A percentile compares a stretch with the other conserved stretches of the same genome.
Evolutionary conservation across 2,113 vertebrate species (phyloP).

Genomic region (Calidris pygmaea): DNA sequence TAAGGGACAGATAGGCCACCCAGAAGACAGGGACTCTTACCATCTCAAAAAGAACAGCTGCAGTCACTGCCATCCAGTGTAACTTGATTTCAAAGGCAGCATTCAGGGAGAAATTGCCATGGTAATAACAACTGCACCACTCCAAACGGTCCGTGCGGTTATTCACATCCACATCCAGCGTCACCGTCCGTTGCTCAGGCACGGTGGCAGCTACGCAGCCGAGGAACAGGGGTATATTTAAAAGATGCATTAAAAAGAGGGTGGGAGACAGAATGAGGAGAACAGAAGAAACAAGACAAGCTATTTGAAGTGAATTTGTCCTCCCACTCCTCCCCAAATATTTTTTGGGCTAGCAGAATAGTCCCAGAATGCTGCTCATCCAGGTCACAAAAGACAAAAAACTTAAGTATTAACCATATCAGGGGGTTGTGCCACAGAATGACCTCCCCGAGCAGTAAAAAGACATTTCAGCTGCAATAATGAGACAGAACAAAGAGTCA

Average conservation of each 20-base stretch:
- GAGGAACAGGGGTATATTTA: background rate
- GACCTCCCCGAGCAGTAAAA: background rate
- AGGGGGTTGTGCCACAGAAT: background rate
- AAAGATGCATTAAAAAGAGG: background rate
- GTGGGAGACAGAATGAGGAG: background rate
- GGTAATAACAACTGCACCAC: slow-evolving; percentile 98
- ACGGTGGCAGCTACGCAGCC: slow-evolving; percentile 85
- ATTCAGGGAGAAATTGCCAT: slow-evolving; percentile 91
- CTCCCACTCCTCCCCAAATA: background rate
- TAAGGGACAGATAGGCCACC: background rate
- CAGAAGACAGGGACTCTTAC: slow-evolving; percentile 68
- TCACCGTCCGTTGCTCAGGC: slow-evolving; percentile 94
- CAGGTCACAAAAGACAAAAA: background rate
- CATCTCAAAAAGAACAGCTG: slow-evolving; percentile 97
- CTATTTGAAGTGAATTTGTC: background rate
- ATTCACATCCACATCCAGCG: slow-evolving; percentile 93
- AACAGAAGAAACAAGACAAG: background rate
- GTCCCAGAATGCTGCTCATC: background rate
- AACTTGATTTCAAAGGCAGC: slow-evolving; percentile 95
- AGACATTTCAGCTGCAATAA: background rate
- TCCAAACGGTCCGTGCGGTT: slow-evolving; percentile 93
- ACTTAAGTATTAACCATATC: background rate
- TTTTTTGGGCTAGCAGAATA: background rate
- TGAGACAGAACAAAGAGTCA: background rate
- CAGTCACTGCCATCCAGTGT: slow-evolving; percentile 98